Evolutionary conservation across 2,113 vertebrate species (phyloP), one percentile per base, ranked within the genome.

Genomic region (Ictalurus furcatus): DNA sequence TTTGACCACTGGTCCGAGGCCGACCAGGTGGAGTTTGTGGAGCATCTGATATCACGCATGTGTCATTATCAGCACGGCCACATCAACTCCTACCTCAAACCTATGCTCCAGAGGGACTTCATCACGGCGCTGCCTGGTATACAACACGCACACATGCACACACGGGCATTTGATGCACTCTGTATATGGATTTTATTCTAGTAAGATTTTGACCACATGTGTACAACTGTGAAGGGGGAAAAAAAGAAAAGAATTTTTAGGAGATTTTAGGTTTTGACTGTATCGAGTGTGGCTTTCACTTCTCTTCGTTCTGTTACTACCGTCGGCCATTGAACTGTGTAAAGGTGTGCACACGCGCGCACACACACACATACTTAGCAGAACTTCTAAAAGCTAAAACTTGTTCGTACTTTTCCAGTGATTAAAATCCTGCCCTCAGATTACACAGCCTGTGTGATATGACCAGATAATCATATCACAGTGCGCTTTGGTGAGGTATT

Each of bases 51-150:
- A 95, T 99, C 98, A 93, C 98, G 98, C 93, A 99, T 99, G 98
- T 99, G 98, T 97, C 98, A 99, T 95, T 99, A 99, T 94, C 98
- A 99, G 96, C 98, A 99, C 96, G 98, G 98, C 95, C 98, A 99
- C 97, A 99, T 99, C 94, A 99, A 99, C 96, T 99, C 98, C 88
- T 99, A 99, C 95, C 96, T 99, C 97, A 99, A 99, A 96, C 98
- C 98, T 94, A 99, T 99, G 98, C 96, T 99, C 92, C 98, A 99
- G 94, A 96, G 98, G 94, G 98, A 99, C 95, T 99, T 99, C 93
- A 99, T 99, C 94, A 99, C 98, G 59, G 98, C 98, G 0, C 93
- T 99, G 94, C 98, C 98, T 97, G 98, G 98, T 99, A 96, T n/a
- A 74, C 3, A 14, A 1, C 0, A 34, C 2, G 4, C 25, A 5